Evolutionary conservation across 1,140 invertebrate species (phyloP).

Genomic region (Vanessa atalanta): DNA sequence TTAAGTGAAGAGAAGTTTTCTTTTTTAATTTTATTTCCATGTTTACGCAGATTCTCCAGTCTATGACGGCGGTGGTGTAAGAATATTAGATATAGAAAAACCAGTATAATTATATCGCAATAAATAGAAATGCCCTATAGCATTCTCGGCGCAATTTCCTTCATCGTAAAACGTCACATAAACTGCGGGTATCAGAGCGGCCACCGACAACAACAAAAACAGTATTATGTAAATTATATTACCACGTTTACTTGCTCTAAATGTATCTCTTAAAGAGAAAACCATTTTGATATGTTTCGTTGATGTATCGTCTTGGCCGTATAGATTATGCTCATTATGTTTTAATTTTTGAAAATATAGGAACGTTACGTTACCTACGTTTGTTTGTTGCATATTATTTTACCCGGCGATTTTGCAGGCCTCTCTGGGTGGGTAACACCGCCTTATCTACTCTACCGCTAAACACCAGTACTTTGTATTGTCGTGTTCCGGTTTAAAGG

Average conservation of each 20-base stretch:
- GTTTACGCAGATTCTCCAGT: background rate
- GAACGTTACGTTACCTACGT: too few species aligned
- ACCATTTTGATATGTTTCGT: slow-evolving; percentile 7
- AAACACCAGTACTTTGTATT: too few species aligned
- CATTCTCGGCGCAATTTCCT: slow-evolving; percentile 53
- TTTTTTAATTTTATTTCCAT: slow-evolving; percentile 4
- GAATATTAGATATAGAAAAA: slow-evolving; percentile 39
- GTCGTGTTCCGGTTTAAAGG: too few species aligned
- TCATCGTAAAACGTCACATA: slow-evolving; percentile 58
- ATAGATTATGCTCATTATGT: slow-evolving; percentile 31
- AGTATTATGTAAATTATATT: slow-evolving; percentile 48
- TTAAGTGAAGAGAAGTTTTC: slow-evolving; percentile 13
- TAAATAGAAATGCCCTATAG: slow-evolving; percentile 55
- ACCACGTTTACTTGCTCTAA: slow-evolving; percentile 34
- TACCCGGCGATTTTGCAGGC: too few species aligned
- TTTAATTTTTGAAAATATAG: too few species aligned
- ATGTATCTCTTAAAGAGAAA: slow-evolving; percentile 20
- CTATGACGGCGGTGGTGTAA: slow-evolving; percentile 40
- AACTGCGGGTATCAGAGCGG: slow-evolving; percentile 53
- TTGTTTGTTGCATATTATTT: too few species aligned
- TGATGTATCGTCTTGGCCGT: slow-evolving; percentile 13
- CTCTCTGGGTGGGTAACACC: too few species aligned
- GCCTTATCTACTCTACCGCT: too few species aligned
- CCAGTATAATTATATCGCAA: slow-evolving; percentile 36
- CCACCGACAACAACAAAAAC: slow-evolving; percentile 49